phyloP scores from a whole-genome alignment of 2,797 vertebrate species.

The Megaceryle alcyon region DNA sequence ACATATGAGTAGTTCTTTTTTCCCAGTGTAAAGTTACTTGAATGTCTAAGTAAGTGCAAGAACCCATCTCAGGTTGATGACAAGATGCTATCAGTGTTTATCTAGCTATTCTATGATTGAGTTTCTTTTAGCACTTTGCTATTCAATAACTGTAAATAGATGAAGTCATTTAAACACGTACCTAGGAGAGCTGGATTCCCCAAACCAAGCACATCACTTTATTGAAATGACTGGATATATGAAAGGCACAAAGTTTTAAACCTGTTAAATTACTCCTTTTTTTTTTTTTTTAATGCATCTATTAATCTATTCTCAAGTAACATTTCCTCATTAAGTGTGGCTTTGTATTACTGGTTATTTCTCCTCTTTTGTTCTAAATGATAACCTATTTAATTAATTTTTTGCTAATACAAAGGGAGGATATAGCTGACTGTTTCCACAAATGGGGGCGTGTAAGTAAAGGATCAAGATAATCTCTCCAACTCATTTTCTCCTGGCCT shows the following conservation, averaged over 20 bases:
- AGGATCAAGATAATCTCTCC: conserved; percentile 18
- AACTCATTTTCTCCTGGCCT: conserved; percentile 12
- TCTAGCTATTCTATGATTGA: not conserved
- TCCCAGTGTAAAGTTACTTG: not conserved
- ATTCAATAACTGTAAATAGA: not conserved
- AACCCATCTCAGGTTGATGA: not conserved
- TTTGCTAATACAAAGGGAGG: conserved; percentile 43
- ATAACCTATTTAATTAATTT: conserved; percentile 56
- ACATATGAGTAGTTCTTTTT: not conserved
- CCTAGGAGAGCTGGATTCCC: not conserved
- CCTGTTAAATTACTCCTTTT: not conserved
- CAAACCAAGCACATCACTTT: not conserved
- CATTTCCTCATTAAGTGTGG: not conserved
- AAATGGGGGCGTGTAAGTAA: not conserved
- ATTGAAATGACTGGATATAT: not conserved
- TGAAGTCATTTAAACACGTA: not conserved
- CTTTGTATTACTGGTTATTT: not conserved
- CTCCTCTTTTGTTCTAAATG: conserved; percentile 30
- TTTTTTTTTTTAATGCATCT: not conserved
- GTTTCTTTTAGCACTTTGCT: conserved; percentile 2
- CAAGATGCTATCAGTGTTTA: not conserved
- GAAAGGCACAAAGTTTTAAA: not conserved
- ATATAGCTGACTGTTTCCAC: conserved; percentile 8
- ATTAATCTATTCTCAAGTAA: not conserved
- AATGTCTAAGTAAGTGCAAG: not conserved